Percentiles rank a stretch among this genome's conserved stretches.
These are phyloP conservation scores for Grantiella picta DNA, from an alignment of 2,113 vertebrate genomes.

Conservation along the genomic window DNA sequence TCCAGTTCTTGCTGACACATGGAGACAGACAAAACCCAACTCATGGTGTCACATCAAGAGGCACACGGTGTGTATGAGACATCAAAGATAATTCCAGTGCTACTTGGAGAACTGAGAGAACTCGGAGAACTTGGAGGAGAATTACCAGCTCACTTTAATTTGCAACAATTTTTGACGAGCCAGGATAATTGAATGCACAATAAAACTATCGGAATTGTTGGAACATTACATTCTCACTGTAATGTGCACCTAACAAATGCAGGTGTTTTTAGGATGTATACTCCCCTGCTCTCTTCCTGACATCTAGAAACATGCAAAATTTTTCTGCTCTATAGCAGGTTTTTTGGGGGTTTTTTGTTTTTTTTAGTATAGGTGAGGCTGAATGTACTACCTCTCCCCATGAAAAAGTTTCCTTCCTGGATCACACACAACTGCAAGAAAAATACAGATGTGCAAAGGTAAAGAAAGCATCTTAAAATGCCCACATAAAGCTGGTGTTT, in stretches of 20 bases:
- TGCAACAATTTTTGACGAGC: constrained; percentile 7
- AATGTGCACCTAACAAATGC: background rate
- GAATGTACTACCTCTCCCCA: background rate
- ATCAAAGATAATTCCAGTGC: background rate
- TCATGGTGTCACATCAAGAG: background rate
- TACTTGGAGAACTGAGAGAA: background rate
- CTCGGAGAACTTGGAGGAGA: background rate
- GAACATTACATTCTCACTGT: background rate
- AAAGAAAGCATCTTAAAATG: background rate
- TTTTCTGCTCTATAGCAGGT: background rate
- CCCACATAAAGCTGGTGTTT: background rate
- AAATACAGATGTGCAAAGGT: background rate
- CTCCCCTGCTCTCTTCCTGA: background rate
- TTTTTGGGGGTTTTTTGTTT: background rate
- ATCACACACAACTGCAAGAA: background rate
- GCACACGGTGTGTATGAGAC: background rate
- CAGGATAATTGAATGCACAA: background rate
- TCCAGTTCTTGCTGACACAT: background rate
- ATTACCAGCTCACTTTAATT: constrained; percentile 22
- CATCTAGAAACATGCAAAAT: background rate
- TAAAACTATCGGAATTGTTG: background rate
- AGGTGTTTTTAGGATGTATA: background rate
- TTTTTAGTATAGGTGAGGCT: background rate
- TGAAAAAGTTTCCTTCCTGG: background rate
- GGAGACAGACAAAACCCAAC: background rate